Evolutionary conservation across 2,797 vertebrate species (phyloP).

Genomic region (Poeciliopsis turneri): DNA sequence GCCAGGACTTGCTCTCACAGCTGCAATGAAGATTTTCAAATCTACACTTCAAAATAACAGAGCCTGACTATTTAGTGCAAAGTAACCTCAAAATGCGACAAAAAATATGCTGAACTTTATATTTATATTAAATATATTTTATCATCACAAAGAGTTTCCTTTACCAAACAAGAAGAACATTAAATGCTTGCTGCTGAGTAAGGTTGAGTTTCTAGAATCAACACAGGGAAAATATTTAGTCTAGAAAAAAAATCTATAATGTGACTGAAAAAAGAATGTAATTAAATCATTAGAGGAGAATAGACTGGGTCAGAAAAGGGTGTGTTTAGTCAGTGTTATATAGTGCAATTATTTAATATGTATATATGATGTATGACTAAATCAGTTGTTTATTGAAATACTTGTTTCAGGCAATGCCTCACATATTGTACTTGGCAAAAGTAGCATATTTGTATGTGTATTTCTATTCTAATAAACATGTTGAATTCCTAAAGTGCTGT

Average conservation of each 20-base stretch:
- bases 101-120: neutral
- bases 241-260: neutral
- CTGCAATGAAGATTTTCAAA: constrained; percentile 69
- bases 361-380: neutral
- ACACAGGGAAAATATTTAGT: neutral
- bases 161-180: neutral
- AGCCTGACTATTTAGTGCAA: constrained; percentile 67
- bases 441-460: neutral
- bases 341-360: neutral
- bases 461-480: constrained; percentile 24
- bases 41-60: neutral
- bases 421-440: neutral
- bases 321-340: neutral
- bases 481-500: neutral
- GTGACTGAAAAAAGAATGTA: neutral
- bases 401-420: neutral
- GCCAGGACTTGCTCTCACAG: constrained; percentile 77
- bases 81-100: constrained; percentile 59
- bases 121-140: neutral
- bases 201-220: neutral
- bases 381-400: neutral
- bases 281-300: neutral
- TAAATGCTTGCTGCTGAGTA: neutral
- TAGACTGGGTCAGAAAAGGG: neutral
- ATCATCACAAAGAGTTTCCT: neutral